Evolutionary conservation across 2,888 invertebrate genomes (phyloP).

Genomic region (Synergus gifuensis): DNA sequence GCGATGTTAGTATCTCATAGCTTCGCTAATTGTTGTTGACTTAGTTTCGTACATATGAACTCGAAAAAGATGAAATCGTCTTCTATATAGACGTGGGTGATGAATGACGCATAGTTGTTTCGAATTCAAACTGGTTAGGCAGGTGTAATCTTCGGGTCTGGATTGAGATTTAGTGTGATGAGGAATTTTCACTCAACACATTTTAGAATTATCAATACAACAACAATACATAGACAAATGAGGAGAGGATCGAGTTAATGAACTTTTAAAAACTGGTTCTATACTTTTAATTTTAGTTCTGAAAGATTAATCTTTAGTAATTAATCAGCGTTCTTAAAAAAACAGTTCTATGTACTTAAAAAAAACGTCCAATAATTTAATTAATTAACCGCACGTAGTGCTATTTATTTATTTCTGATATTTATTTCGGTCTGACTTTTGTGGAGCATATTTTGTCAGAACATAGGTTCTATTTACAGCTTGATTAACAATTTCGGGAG

Average conservation of each 20-base stretch:
- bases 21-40: neutral
- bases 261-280: too few species aligned
- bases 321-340: too few species aligned
- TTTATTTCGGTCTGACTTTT: neutral
- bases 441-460: neutral
- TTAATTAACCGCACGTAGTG: neutral
- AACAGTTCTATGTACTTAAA: too few species aligned
- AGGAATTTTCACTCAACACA: neutral
- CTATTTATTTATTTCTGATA: neutral
- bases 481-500: neutral
- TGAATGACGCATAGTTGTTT: neutral
- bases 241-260: too few species aligned
- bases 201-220: neutral
- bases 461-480: neutral
- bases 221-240: too few species aligned
- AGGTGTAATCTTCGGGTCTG: neutral
- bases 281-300: too few species aligned
- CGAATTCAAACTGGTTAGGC: neutral
- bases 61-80: neutral
- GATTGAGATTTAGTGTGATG: neutral
- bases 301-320: too few species aligned
- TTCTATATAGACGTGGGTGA: neutral
- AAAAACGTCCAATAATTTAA: too few species aligned
- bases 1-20: neutral
- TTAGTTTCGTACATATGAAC: neutral